Evolutionary conservation across 2,888 invertebrate genomes (phyloP).

Genomic region (Petrolisthes manimaculis): DNA sequence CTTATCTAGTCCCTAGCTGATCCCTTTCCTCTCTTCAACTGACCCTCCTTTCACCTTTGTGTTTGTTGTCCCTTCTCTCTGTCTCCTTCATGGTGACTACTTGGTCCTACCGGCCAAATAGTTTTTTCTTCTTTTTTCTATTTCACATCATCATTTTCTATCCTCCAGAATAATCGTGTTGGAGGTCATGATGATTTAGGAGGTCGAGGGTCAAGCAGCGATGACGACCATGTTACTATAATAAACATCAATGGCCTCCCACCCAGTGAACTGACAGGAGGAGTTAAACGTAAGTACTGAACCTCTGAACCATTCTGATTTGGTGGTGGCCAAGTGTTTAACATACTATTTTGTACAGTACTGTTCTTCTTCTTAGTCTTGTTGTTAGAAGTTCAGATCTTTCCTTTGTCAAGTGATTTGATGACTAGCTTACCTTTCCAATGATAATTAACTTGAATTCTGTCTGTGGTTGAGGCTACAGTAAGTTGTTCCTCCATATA

Average conservation of each 20-base stretch:
- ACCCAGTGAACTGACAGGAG: slow-evolving; percentile 54
- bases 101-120: no score
- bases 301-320: no score
- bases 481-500: no score
- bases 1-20: background rate
- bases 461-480: no score
- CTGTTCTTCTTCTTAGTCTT: no score
- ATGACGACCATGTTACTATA: slow-evolving; percentile 55
- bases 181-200: slow-evolving; percentile 10
- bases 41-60: background rate
- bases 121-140: background rate
- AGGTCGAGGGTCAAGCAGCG: slow-evolving; percentile 50
- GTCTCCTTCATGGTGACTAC: no score
- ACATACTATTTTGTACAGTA: no score
- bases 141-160: background rate
- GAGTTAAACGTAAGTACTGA: slow-evolving; percentile 59
- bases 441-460: no score
- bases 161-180: background rate
- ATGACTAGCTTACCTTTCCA: no score
- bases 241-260: slow-evolving; percentile 63
- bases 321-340: no score
- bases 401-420: no score
- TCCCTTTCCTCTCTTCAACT: background rate
- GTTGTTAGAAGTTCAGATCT: no score
- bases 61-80: background rate